These are phyloP conservation scores for Leucophora obtusa DNA, from an alignment of 2,888 invertebrate species.

Conservation along the genomic window DNA sequence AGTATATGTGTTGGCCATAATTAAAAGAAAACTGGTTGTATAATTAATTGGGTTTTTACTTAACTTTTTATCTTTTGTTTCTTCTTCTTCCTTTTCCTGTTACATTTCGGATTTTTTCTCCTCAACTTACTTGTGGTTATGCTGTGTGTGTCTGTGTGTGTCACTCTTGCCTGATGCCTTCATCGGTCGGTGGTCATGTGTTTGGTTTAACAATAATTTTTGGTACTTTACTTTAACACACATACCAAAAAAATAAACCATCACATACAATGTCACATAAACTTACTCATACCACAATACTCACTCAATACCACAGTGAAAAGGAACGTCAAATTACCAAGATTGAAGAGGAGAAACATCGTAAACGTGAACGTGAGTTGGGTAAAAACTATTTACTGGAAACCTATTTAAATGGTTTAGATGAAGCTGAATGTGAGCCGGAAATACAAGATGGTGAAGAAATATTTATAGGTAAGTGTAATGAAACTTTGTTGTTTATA, in stretches of 20 bases:
- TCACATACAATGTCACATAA: background rate
- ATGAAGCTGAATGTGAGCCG: constrained; percentile 77
- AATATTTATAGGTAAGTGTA: constrained; percentile 67
- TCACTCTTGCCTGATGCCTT: constrained; percentile 16
- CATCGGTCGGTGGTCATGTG: constrained; percentile 40
- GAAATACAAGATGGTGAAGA: constrained; percentile 64
- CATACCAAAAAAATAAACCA: constrained; percentile 2
- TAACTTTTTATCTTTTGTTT: constrained; percentile 54
- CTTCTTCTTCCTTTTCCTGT: background rate
- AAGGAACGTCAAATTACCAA: constrained; percentile 88
- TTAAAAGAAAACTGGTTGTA: constrained; percentile 52
- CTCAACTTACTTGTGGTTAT: background rate
- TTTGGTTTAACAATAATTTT: constrained; percentile 57
- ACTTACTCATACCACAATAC: constrained; percentile 3
- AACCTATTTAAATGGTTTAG: constrained; percentile 84
- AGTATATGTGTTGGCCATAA: constrained; percentile 29
- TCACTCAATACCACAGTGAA: constrained; percentile 79
- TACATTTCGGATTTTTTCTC: constrained; percentile 26
- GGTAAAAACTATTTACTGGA: constrained; percentile 89
- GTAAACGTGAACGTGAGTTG: constrained; percentile 85
- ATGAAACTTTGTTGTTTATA: background rate
- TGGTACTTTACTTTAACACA: constrained; percentile 34
- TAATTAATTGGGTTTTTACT: constrained; percentile 56
- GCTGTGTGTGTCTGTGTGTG: constrained; percentile 9
- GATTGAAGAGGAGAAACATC: constrained; percentile 88